Evolutionary conservation across 1,140 invertebrate species (phyloP).

Genomic region (Tachypleus tridentatus): DNA sequence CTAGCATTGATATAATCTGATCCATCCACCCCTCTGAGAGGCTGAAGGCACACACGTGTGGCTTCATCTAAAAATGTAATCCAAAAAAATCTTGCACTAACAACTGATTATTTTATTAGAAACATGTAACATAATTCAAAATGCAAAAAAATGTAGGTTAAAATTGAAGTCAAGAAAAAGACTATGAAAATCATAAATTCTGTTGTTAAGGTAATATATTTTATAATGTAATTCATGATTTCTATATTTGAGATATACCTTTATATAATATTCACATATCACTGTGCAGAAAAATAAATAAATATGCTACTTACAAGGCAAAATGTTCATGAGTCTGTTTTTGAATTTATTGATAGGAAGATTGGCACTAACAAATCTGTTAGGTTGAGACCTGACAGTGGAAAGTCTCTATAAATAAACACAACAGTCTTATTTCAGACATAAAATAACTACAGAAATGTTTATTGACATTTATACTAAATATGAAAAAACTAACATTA

Average conservation of each 20-base stretch:
- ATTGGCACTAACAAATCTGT: conserved; percentile 89
- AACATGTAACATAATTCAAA: not conserved
- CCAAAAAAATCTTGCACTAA: conserved; percentile 3
- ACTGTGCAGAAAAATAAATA: not conserved
- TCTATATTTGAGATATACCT: too few species aligned
- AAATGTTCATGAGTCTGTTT: conserved; percentile 91
- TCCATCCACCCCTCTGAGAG: conserved; percentile 80
- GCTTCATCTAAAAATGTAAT: conserved; percentile 49
- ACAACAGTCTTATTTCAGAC: not conserved
- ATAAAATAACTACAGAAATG: too few species aligned
- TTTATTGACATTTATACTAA: too few species aligned
- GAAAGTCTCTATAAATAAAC: conserved; percentile 24
- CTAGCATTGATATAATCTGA: conserved; percentile 99
- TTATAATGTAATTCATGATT: too few species aligned
- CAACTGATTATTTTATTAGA: too few species aligned
- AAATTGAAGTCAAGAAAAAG: not conserved
- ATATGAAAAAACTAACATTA: too few species aligned
- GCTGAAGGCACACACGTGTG: conserved; percentile 83
- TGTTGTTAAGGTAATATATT: too few species aligned
- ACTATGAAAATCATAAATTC: too few species aligned
- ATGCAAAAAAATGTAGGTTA: not conserved
- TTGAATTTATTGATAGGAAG: conserved; percentile 95
- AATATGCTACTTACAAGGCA: conserved; percentile 55
- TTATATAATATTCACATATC: too few species aligned
- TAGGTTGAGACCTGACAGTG: conserved; percentile 52